Conservation (phyloP, 2,888 invertebrate species). For the Orthonevra nobilis region DNA sequence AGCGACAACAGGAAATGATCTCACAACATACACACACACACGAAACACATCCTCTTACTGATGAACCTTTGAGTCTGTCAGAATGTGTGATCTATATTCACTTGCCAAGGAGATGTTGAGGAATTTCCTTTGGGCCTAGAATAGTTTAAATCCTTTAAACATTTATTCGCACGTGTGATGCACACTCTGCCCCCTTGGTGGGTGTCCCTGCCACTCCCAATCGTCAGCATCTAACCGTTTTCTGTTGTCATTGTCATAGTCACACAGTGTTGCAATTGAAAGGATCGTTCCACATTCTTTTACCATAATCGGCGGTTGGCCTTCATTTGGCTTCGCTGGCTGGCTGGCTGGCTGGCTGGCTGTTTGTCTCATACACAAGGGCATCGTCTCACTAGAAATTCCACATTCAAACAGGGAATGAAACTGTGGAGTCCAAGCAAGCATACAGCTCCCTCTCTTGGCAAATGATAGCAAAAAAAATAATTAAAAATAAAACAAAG, state of each 20-base stretch:
- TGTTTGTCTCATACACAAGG: constrained; percentile 51
- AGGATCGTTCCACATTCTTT: constrained; percentile 68
- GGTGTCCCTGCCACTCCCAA: background rate
- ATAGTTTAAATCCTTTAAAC: background rate
- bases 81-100: constrained; percentile 39
- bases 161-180: background rate
- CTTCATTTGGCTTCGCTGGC: constrained; percentile 65
- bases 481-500: constrained; percentile 9
- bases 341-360: constrained; percentile 29
- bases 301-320: constrained; percentile 70
- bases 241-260: constrained; percentile 44
- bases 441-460: constrained; percentile 18
- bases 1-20: too few species aligned
- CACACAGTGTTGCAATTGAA: constrained; percentile 57
- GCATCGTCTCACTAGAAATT: constrained; percentile 68
- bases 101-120: constrained; percentile 22
- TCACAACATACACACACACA: too few species aligned
- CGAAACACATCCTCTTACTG: too few species aligned
- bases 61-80: too few species aligned
- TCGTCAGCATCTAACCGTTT: constrained; percentile 37
- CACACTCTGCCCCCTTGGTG: too few species aligned
- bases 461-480: constrained; percentile 12
- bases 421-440: too few species aligned
- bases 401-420: constrained; percentile 48
- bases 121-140: constrained; percentile 31